Base-by-base conservation (phyloP, 2,113 vertebrate species). In the Hypocryptadius cinnamomeus region DNA sequence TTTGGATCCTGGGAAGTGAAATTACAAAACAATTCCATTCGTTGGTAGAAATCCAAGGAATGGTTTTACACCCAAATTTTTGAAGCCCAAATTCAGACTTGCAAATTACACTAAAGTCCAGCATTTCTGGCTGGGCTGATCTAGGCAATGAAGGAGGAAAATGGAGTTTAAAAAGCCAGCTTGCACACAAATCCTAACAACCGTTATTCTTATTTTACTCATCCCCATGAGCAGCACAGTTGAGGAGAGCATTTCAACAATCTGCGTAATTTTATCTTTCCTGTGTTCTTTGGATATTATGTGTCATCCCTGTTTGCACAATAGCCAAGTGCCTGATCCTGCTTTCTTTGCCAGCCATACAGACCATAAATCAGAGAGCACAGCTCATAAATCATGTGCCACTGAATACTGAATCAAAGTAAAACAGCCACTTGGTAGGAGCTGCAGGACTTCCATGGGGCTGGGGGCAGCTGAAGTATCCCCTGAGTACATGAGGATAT, bases 231-330 rank as follows among this genome's bases (percentile, higher is more conserved):
- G 56, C 61, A 94, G 91, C 28, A 42, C 40, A 93, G 81, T 45
- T 77, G 69, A 94, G 60, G 42, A 91, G 87, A 91, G 20, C 71
- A 96, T 92, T 94, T 94, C 93, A 95, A 91, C 93, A 94, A 94
- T 95, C 87, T 87, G 90, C 83, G 85, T 96, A 86, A 94, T 96
- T 96, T 96, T 94, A 88, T 95, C 96, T 96, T 96, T 95, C 94
- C 93, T 94, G 82, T 94, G 91, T 88, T 95, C 71, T 94, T 85
- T 35, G 93, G 89, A 61, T 90, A 90, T 71, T 86, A 94, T 94
- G 90, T 94, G 93, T 96, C 96, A 95, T 94, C 93, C 44, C 53
- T 53, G 82, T 90, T 92, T 91, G 93, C 91, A 95, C 94, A 95
- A 95, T 64, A 88, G 90, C 87, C 82, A 93, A 91, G 56, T 94